Conservation (phyloP, 2,888 invertebrate species). For the Thymelicus lineola region DNA sequence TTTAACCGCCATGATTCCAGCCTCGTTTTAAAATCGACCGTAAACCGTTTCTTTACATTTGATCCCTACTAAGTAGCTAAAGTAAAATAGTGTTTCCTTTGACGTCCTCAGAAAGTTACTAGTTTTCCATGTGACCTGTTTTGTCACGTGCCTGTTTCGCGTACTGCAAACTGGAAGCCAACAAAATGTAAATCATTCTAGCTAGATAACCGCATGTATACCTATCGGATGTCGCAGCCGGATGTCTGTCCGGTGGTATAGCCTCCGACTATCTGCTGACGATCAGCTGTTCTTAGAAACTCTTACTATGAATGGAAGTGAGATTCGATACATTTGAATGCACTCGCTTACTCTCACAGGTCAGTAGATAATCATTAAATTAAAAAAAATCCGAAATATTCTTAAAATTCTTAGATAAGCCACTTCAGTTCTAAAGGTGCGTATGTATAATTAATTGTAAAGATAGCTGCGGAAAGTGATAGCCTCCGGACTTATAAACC, state of each 20-base stretch:
- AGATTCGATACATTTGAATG: no score
- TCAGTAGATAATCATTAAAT: background rate
- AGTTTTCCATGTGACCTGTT: background rate
- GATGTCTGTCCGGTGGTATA: constrained; percentile 24
- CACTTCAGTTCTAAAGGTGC: no score
- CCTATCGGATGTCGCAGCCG: constrained; percentile 24
- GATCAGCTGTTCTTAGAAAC: constrained; percentile 23
- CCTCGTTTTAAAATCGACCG: no score
- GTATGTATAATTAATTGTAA: background rate
- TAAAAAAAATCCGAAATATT: no score
- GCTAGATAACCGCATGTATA: background rate
- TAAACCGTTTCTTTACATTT: no score
- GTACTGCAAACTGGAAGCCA: background rate
- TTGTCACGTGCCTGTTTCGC: background rate
- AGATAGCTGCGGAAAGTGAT: background rate
- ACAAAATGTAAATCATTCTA: background rate
- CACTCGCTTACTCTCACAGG: no score
- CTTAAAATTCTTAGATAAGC: no score
- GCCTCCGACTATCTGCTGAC: constrained; percentile 1
- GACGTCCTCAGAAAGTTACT: background rate
- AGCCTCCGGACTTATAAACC: no score
- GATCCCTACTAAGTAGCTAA: no score
- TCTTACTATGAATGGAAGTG: background rate
- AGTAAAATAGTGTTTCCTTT: no score
- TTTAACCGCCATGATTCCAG: no score